Conservation (phyloP, 2,888 invertebrate genomes). For the Caenorhabditis sp. region DNA sequence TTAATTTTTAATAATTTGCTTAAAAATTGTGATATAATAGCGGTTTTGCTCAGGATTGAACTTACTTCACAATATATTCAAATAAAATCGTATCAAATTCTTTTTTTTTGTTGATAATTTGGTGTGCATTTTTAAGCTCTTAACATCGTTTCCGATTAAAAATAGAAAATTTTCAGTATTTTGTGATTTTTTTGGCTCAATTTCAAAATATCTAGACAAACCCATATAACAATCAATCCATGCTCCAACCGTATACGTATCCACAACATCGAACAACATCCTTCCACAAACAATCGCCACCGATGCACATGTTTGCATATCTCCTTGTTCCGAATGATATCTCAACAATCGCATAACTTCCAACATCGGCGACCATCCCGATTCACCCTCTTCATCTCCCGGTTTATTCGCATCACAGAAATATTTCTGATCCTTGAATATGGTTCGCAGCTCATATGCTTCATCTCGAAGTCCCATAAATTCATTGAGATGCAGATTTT, state of each 20-base stretch:
- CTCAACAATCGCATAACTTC: conserved; percentile 30
- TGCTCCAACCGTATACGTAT: conserved; percentile 35
- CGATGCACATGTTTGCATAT: conserved; percentile 52
- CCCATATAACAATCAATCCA: conserved; percentile 53
- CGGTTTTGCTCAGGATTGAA: too few relatives aligned
- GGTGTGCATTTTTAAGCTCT: too few relatives aligned
- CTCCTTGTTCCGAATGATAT: conserved; percentile 45
- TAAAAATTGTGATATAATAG: too few relatives aligned
- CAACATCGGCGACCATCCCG: conserved; percentile 34
- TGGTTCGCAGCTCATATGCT: conserved; percentile 35
- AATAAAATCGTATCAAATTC: too few relatives aligned
- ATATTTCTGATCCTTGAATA: neutral
- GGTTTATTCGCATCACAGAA: neutral
- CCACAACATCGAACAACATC: conserved; percentile 34
- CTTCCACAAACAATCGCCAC: conserved; percentile 47
- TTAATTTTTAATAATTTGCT: too few relatives aligned
- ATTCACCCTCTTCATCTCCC: conserved; percentile 13
- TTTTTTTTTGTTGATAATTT: too few relatives aligned
- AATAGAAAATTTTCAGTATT: neutral
- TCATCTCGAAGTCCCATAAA: conserved; percentile 42
- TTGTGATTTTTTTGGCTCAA: too few relatives aligned
- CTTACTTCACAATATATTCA: too few relatives aligned
- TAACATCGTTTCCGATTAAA: too few relatives aligned
- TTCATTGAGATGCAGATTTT: conserved; percentile 33
- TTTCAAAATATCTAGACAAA: neutral